phyloP scores from a whole-genome alignment of 2,113 vertebrate species.

The Gopherus flavomarginatus region DNA sequence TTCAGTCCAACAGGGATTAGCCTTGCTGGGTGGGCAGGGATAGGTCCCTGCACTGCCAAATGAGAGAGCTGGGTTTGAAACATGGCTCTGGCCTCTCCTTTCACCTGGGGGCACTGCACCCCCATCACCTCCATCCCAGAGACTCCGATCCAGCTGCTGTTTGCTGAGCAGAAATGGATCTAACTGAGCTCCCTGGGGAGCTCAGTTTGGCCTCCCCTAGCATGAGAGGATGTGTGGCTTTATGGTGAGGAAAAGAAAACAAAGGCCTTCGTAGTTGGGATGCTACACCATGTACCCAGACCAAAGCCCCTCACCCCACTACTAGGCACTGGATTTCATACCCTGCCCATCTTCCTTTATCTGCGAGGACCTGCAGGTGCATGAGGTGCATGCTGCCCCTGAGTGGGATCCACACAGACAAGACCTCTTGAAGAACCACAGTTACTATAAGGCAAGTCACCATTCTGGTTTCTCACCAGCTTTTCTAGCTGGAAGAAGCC shows the following conservation, averaged over 20 bases:
- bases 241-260: neutral
- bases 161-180: neutral
- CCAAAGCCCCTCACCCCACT: neutral
- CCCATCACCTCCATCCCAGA: too few relatives aligned
- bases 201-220: neutral
- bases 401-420: neutral
- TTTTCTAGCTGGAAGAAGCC: neutral
- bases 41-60: rapidly evolving
- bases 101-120: too few relatives aligned
- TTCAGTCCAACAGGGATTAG: neutral
- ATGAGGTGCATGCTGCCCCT: neutral
- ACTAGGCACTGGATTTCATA: neutral
- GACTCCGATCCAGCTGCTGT: neutral
- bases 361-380: neutral
- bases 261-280: neutral
- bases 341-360: neutral
- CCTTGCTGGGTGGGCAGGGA: neutral
- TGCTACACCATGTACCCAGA: neutral
- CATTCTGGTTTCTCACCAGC: neutral
- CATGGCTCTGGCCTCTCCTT: neutral
- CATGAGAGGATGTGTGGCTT: neutral
- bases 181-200: neutral
- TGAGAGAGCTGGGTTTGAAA: neutral
- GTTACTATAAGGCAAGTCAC: neutral
- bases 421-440: neutral